These are phyloP conservation scores for Orestias chungarensis DNA, from an alignment of 2,797 vertebrate genomes.

Conservation along the genomic window DNA sequence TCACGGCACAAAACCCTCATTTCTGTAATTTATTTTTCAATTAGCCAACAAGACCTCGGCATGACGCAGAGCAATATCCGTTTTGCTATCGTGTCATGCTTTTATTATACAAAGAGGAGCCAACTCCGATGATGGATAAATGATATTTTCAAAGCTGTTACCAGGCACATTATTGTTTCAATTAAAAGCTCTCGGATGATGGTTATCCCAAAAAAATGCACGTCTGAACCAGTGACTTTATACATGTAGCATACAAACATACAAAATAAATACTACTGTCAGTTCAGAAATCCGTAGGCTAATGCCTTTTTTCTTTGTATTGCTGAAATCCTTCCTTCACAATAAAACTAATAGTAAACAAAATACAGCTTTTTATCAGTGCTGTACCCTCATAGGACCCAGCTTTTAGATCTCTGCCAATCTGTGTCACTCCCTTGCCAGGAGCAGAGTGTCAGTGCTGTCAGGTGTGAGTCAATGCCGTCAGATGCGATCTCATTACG, in stretches of 20 bases:
- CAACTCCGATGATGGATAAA: constrained; percentile 73
- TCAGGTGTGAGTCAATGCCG: constrained; percentile 77
- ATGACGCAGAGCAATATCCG: constrained; percentile 63
- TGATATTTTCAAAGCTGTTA: constrained; percentile 71
- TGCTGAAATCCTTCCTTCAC: not conserved
- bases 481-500: constrained; percentile 81
- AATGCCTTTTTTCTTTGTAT: not conserved
- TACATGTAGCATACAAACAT: not conserved
- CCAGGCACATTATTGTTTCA: constrained; percentile 72
- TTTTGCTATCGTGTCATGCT: constrained; percentile 64
- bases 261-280: not conserved
- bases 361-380: constrained; percentile 22
- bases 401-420: constrained; percentile 40
- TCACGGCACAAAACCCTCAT: constrained; percentile 41
- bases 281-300: not conserved
- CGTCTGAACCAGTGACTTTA: constrained; percentile 27
- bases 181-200: constrained; percentile 67
- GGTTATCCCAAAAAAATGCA: constrained; percentile 52
- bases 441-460: constrained; percentile 66
- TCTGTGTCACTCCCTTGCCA: constrained; percentile 39
- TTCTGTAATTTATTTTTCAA: constrained; percentile 68
- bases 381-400: constrained; percentile 33
- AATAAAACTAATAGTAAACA: constrained; percentile 16
- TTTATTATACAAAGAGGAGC: constrained; percentile 64
- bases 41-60: constrained; percentile 52